Base-by-base conservation (phyloP, 2,888 invertebrate species). In the Eulithis testata region DNA sequence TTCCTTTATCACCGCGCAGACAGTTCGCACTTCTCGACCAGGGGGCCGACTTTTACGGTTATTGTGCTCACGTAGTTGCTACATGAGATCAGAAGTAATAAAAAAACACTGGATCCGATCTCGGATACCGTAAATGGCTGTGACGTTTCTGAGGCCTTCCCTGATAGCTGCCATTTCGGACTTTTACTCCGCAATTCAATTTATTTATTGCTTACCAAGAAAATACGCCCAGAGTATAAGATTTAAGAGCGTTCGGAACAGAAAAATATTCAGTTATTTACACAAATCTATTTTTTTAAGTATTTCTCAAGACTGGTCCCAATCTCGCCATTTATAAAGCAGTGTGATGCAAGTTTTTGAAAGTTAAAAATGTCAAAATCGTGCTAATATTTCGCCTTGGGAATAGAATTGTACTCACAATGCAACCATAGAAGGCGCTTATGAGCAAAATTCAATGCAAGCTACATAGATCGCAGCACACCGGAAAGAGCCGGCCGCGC, bases 1-100 rank as follows among this genome's bases (percentile, higher is more conserved):
- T 91, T 88, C 89, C 87, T 91, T 92, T 91, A 91, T 91, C 89
- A 84, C 86, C 83, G 77, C 79, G 88, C 85, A 87, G 90, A 90
- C 91, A 90, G 89, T 88, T 90, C 84, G 84, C 85, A 86, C 85
- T 88, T 81, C 83, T 87, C 86, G 83, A 83, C 84, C 81, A 87
- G 89, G 89, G 89, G 87, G 79, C 81, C 80, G 77, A 79, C 82
- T 90, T 93, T 92, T 91, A 92, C 89, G 91, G 87, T 90, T 92
- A 92, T 92, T 90, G 89, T 88, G 79, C 84, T 83, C 82, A 84
- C 83, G 82, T 85, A 82, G 85, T 82, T 78, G 86, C 85, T 85
- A 87, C 84, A 86, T 80, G 82, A 81, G 81, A 82, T 83, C 81
- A 80, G 82, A 80, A 59, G 59, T 44, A 78, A 85, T 87, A 86